These are phyloP conservation scores for Mus musculus DNA, from an alignment of 2,113 vertebrate genomes.

Conservation along the genomic window GRCm39 chr8:8193501-8194000, in stretches of 20 bases:
- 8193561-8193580: accelerated
- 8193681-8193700: neutral
- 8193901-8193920: neutral
- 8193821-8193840: neutral
- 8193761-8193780: neutral
- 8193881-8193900: neutral
- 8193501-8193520: neutral
- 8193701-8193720: neutral
- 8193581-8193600: neutral
- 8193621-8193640: no score
- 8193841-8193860: slow-evolving; percentile 29
- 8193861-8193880: neutral
- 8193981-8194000: neutral
- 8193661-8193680: neutral
- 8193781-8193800: neutral
- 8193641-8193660: neutral
- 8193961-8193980: neutral
- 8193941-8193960: neutral
- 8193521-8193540: neutral
- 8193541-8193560: neutral
- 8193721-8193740: neutral
- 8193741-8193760: neutral
- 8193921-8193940: neutral
- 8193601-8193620: no score
- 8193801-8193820: neutral